Evolutionary conservation across 2,113 vertebrate genomes (phyloP), one percentile per base, ranked within the genome.

Genomic region (Esox niger): DNA sequence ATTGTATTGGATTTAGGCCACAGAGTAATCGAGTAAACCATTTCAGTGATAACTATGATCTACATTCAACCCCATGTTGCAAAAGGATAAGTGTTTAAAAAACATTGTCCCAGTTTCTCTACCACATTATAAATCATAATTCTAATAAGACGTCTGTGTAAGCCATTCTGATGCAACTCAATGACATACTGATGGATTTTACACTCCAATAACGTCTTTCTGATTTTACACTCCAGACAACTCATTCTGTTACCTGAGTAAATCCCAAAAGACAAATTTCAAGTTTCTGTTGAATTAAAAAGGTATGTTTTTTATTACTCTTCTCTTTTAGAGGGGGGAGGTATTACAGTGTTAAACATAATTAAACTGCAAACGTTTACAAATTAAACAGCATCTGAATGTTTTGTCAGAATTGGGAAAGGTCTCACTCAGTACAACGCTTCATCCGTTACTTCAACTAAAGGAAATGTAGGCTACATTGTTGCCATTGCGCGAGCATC

Each of bases 401-500:
- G n/a, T 52, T 52, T n/a, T 52, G 47, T 7, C n/a, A 52, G 47
- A 21, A 43, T 17, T 43, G 38, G 15, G 13, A 43, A 17, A 52
- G 2, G 20, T 52, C 20, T 52, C 47, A 21, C 20, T 52, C 47
- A 21, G n/a, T 43, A 15, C 38, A 43, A 43, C 13, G 38, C 13
- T 4, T 17, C 47, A n/a, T 52, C n/a, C 10, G 47, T 52, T n/a
- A 52, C 47, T 52, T 52, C 38, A 17, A 43, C 38, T 15, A 52
- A 6, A 52, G n/a, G 47, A 15, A 17, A 30, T 20, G 29, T 2
- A 20, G 56, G 57, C 54, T 67, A 66, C 32, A 26, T 25, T 70
- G 74, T 77, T 80, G 63, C 69, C 69, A 79, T 62, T 69, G 63
- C 70, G 62, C 66, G 75, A 68, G 43, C 71, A 8, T 75, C 69